A percentile compares a stretch with the other conserved stretches of the same genome.
Conservation (phyloP, 2,113 vertebrate species). For the Regulus satrapa region DNA sequence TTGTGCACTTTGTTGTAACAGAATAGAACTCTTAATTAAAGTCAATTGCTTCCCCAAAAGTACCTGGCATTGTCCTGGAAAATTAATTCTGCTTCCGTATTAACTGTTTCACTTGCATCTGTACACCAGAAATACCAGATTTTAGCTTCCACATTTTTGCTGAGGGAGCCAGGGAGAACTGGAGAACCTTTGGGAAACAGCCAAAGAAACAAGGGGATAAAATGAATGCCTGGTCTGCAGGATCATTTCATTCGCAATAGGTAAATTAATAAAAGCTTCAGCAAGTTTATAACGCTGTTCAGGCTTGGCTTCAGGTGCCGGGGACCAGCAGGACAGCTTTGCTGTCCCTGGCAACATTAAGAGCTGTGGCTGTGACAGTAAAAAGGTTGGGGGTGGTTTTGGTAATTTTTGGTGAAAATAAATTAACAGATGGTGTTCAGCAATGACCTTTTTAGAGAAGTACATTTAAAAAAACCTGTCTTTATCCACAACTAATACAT, state of each 20-base stretch:
- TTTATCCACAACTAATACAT: background rate
- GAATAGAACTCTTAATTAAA: background rate
- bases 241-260: rapidly evolving
- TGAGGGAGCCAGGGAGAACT: background rate
- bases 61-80: background rate
- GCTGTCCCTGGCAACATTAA: background rate
- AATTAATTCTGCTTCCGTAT: background rate
- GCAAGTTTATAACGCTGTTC: background rate
- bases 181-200: background rate
- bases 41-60: background rate
- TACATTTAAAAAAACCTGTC: background rate
- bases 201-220: background rate
- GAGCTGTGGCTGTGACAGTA: background rate
- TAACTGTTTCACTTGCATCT: background rate
- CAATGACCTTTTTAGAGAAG: background rate
- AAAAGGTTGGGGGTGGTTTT: background rate
- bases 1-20: background rate
- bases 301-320: background rate
- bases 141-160: background rate
- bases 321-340: background rate
- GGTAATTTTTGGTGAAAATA: background rate
- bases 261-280: background rate
- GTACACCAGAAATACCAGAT: background rate
- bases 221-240: background rate
- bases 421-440: background rate